Percentiles rank a stretch among this genome's conserved stretches.
Evolutionary conservation across 2,113 vertebrate species (phyloP).

Genomic region (Lycaon pictus): DNA sequence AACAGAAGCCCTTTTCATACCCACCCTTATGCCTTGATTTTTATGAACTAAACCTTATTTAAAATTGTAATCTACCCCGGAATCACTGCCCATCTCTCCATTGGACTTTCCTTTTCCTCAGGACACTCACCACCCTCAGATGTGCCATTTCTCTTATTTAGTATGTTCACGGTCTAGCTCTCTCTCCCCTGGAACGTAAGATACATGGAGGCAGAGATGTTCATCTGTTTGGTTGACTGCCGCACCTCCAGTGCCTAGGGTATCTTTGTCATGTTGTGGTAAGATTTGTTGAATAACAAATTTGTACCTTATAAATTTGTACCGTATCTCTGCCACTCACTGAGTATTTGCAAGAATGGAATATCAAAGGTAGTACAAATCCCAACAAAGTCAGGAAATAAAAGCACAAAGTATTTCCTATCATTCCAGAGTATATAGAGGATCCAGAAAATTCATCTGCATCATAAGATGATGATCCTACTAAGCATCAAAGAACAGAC

Average conservation of each 20-base stretch:
- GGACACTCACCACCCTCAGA: background rate
- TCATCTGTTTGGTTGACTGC: background rate
- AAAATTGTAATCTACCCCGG: background rate
- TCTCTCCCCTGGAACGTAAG: background rate
- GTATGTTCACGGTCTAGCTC: background rate
- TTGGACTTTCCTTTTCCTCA: background rate
- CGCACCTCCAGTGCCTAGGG: background rate
- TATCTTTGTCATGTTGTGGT: background rate
- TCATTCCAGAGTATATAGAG: background rate
- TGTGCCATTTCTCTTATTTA: background rate
- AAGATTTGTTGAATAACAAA: background rate
- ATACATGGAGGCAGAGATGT: background rate
- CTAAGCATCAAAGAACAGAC: background rate
- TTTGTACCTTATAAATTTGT: background rate
- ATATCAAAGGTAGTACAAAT: background rate
- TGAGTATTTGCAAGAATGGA: background rate
- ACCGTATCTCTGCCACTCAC: background rate
- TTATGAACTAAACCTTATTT: constrained; percentile 9
- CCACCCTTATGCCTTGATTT: background rate
- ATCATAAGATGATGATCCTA: background rate
- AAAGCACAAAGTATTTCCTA: background rate
- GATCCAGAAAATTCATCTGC: background rate
- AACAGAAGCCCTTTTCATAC: background rate
- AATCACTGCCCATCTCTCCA: background rate
- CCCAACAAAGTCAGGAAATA: background rate